Conservation (phyloP, 1,140 invertebrate genomes). For the Sarcophaga peregrina region DNA sequence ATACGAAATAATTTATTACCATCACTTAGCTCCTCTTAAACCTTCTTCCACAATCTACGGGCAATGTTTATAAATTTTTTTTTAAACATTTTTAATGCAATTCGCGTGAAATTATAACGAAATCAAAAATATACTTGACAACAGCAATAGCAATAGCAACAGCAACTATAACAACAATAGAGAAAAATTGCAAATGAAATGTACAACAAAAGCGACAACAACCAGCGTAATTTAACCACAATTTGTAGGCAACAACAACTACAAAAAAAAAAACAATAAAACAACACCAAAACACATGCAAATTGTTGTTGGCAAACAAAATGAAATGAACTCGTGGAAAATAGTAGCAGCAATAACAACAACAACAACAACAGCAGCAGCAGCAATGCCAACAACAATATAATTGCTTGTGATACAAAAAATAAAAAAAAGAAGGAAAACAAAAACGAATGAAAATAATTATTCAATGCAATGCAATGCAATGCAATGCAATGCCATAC, state of each 20-base stretch:
- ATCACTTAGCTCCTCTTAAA: no score
- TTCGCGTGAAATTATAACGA: slow-evolving; percentile 21
- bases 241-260: slow-evolving; percentile 10
- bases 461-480: no score
- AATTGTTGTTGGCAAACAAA: not conserved
- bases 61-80: no score
- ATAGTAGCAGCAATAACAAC: not conserved
- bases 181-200: not conserved
- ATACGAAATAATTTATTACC: no score
- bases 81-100: not conserved
- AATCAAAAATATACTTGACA: slow-evolving; percentile 16
- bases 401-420: slow-evolving; percentile 3
- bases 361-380: not conserved
- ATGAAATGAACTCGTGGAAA: slow-evolving; percentile 20
- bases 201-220: not conserved
- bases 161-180: slow-evolving; percentile 1
- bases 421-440: not conserved
- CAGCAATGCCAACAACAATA: not conserved
- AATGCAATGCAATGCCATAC: no score
- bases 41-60: no score
- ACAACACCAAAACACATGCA: not conserved
- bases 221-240: slow-evolving; percentile 15
- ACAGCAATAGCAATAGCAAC: not conserved
- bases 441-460: not conserved
- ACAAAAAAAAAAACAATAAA: slow-evolving; percentile 3